Percentiles rank a stretch among this genome's conserved stretches.
phyloP scores from a whole-genome alignment of 2,113 vertebrate species.

The Spheniscus mendiculus region DNA sequence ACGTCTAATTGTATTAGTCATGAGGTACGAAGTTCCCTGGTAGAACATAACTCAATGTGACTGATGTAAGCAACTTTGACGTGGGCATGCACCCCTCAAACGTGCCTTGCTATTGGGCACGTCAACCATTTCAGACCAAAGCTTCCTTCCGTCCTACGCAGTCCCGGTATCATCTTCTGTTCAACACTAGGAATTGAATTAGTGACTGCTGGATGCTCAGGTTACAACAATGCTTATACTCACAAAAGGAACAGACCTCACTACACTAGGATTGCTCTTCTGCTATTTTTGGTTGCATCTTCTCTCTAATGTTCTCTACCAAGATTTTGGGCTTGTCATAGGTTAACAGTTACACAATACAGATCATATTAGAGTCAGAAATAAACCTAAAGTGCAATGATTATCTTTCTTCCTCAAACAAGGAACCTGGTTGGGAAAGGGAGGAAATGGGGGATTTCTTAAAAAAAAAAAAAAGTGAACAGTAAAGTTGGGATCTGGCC shows the following conservation, averaged over 20 bases:
- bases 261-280: neutral
- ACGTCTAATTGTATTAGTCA: neutral
- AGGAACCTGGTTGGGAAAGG: neutral
- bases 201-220: fast-evolving
- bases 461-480: neutral
- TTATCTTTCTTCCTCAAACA: neutral
- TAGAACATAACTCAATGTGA: neutral
- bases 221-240: neutral
- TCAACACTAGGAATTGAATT: neutral
- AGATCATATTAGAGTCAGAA: neutral
- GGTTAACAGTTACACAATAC: fast-evolving
- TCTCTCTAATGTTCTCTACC: neutral
- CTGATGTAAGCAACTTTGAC: neutral
- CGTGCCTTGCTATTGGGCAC: fast-evolving
- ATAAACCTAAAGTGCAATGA: neutral
- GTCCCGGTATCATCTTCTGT: neutral
- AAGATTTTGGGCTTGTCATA: neutral
- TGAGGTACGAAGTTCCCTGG: neutral
- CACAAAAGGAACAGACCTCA: neutral
- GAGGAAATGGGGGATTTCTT: neutral
- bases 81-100: neutral
- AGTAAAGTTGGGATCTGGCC: neutral
- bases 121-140: neutral
- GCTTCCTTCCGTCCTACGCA: neutral
- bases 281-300: neutral